Evolutionary conservation across 2,113 vertebrate genomes (phyloP).

Genomic region (Myiozetetes cayanensis): DNA sequence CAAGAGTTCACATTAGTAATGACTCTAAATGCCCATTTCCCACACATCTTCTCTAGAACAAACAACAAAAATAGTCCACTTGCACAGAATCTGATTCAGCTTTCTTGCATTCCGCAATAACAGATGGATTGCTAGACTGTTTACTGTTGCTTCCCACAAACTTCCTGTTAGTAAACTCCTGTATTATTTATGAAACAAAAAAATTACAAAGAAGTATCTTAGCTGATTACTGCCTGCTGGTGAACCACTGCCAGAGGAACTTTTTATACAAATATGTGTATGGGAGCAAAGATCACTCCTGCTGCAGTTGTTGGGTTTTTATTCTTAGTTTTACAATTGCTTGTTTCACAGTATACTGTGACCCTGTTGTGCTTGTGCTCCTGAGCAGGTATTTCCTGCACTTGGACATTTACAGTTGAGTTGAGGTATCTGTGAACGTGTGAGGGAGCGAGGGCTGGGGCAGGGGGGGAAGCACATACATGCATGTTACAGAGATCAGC

Average conservation of each 20-base stretch:
- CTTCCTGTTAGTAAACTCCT: slow-evolving; percentile 81
- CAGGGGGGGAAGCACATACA: not conserved
- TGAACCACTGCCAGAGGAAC: slow-evolving; percentile 65
- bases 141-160: slow-evolving; percentile 78
- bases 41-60: slow-evolving; percentile 53
- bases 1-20: slow-evolving; percentile 46
- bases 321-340: not conserved
- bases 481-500: not conserved
- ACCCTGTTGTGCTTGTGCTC: not conserved
- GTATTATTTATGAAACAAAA: slow-evolving; percentile 83
- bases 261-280: slow-evolving; percentile 29
- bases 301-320: not conserved
- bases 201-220: slow-evolving; percentile 75
- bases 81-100: slow-evolving; percentile 72
- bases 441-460: not conserved
- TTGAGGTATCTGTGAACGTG: not conserved
- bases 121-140: slow-evolving; percentile 81
- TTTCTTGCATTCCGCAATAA: slow-evolving; percentile 74
- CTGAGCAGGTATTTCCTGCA: not conserved
- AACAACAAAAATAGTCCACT: slow-evolving; percentile 61
- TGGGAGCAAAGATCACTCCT: slow-evolving; percentile 2
- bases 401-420: not conserved
- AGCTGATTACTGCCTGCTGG: slow-evolving; percentile 71
- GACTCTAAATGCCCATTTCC: slow-evolving; percentile 62
- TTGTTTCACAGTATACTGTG: not conserved